Evolutionary conservation across 1,140 invertebrate genomes (phyloP).

Genomic region (Meloidogyne chitwoodi): DNA sequence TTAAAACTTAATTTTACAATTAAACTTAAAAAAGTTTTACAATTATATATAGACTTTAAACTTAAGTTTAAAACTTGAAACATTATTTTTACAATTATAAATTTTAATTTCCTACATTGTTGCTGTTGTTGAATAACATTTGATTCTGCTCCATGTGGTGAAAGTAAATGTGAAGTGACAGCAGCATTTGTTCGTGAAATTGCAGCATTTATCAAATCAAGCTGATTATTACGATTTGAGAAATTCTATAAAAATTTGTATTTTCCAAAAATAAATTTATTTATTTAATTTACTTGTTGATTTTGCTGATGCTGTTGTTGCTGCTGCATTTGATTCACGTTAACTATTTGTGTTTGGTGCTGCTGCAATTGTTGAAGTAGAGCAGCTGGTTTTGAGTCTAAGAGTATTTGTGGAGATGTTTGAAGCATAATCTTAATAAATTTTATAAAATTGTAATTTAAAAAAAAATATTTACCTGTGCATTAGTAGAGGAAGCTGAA

Average conservation of each 20-base stretch:
- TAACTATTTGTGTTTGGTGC: slow-evolving; percentile 20
- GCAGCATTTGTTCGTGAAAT: slow-evolving; percentile 17
- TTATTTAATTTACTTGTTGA: background rate
- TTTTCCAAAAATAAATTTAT: too few relatives aligned
- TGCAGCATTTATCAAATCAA: slow-evolving; percentile 7
- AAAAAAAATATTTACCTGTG: slow-evolving; percentile 24
- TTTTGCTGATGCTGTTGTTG: slow-evolving; percentile 1
- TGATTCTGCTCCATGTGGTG: slow-evolving; percentile 1
- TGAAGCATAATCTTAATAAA: slow-evolving; percentile 18
- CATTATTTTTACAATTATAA: background rate
- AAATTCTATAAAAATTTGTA: background rate
- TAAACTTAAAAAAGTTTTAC: too few relatives aligned
- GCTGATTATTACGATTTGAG: background rate
- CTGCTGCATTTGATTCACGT: slow-evolving; percentile 8
- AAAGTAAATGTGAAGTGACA: slow-evolving; percentile 7
- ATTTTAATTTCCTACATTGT: slow-evolving; percentile 1
- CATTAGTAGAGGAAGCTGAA: slow-evolving; percentile 39
- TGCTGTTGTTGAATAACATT: slow-evolving; percentile 1
- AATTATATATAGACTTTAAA: too few relatives aligned
- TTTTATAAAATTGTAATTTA: background rate
- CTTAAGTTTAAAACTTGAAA: background rate
- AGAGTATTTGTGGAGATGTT: slow-evolving; percentile 6
- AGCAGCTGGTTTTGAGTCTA: background rate
- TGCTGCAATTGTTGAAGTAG: slow-evolving; percentile 6
- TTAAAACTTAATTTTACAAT: too few relatives aligned